Evolutionary conservation across 1,140 invertebrate species (phyloP), one percentile per base, ranked within the genome.

Genomic region (Drosophila yakuba): DNA sequence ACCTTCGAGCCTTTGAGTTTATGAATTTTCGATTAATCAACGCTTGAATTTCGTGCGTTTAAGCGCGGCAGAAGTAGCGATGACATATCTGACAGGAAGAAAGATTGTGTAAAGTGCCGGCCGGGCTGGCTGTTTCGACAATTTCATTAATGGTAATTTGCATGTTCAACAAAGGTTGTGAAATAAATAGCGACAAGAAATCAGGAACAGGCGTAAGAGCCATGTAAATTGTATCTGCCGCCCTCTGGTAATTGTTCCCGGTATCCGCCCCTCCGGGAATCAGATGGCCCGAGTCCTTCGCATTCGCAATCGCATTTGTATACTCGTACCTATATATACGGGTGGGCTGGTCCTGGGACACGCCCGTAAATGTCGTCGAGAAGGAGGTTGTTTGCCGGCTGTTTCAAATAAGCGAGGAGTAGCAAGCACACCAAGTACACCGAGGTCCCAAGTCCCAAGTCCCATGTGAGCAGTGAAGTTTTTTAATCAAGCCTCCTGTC

Each of bases 391-490:
- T 43, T 17, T 35, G 58, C 25, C 47, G 15, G 35, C 36, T 51
- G 15, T 23, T 47, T 32, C 28, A 32, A 32, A 32, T 8, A 32
- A 32, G 7, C 28, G 28, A 32, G 28, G 28, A 32, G 28, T 8
- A 8, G 2, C 32, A 28, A 55, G 20, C 23, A 39, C 28, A 39
- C 28, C 35, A 17, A 38, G 15, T 8, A 2, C 5, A 2, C 5
- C 48, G 25, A 1, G 8, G 6, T 43, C 4, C 25, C 36, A 11
- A 74, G 89, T 91, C 90, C 38, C 47, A n/a, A 77, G 90, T 91
- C 90, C 90, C 90, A 91, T 91, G 90, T 91, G 90, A 91, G 85
- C 90, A 79, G 90, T 91, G 90, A 88, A 91, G 90, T 91, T 91
- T 91, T 91, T 91, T 91, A 91, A 91, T 91, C 90, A 91, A 91